Evolutionary conservation across 2,888 invertebrate species (phyloP).

Genomic region (Prosopocoilus inquinatus): DNA sequence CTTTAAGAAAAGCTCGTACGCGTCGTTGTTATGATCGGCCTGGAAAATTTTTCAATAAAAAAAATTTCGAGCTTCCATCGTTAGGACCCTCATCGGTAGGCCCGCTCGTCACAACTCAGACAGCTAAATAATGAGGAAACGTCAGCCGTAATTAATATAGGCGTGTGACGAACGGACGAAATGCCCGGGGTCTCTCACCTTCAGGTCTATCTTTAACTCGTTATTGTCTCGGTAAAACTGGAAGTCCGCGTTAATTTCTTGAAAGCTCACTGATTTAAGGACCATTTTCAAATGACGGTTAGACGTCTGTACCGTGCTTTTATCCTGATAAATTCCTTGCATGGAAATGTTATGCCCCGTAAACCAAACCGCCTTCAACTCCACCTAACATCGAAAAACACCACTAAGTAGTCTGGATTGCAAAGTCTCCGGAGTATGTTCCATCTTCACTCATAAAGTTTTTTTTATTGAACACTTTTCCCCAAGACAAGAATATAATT

Average conservation of each 20-base stretch:
- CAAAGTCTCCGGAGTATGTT: slow-evolving; percentile 30
- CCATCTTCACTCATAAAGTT: slow-evolving; percentile 32
- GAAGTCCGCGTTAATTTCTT: slow-evolving; percentile 64
- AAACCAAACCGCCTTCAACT: slow-evolving; percentile 76
- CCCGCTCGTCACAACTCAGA: slow-evolving; percentile 31
- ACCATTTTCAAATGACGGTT: slow-evolving; percentile 63
- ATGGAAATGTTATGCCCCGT: slow-evolving; percentile 71
- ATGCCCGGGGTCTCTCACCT: slow-evolving; percentile 49
- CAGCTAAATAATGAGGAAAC: slow-evolving; percentile 45
- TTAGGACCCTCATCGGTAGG: slow-evolving; percentile 20
- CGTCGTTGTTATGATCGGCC: slow-evolving; percentile 64
- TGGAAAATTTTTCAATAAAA: slow-evolving; percentile 39
- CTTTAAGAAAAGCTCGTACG: slow-evolving; percentile 65
- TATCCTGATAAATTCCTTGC: slow-evolving; percentile 73
- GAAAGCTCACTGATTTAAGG: slow-evolving; percentile 71
- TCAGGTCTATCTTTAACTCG: slow-evolving; percentile 65
- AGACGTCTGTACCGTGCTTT: slow-evolving; percentile 63
- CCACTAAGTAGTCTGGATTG: slow-evolving; percentile 31
- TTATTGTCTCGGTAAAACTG: slow-evolving; percentile 68
- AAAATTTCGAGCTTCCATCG: slow-evolving; percentile 16
- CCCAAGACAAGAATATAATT: slow-evolving; percentile 34
- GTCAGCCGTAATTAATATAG: slow-evolving; percentile 43
- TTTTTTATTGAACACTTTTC: slow-evolving; percentile 29
- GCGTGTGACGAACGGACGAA: slow-evolving; percentile 33
- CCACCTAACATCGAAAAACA: slow-evolving; percentile 54